Evolutionary conservation across 2,797 vertebrate species (phyloP).

Genomic region (Huso huso): DNA sequence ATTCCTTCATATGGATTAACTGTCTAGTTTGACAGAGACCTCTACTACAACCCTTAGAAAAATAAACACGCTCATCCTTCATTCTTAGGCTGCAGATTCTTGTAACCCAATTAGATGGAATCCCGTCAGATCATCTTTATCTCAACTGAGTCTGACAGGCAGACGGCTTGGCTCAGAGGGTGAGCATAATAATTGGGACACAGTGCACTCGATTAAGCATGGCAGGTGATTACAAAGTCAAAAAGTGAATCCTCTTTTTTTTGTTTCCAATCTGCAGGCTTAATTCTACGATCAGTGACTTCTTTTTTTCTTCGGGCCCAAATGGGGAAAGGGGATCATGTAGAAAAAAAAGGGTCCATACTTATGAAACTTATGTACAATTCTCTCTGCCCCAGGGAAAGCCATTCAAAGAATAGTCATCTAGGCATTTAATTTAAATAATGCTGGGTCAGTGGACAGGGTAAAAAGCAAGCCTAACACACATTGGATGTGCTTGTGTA

Average conservation of each 20-base stretch:
- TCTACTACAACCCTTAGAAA: neutral
- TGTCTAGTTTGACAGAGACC: neutral
- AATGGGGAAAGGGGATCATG: neutral
- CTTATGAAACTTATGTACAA: neutral
- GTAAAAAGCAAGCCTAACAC: neutral
- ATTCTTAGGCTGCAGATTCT: neutral
- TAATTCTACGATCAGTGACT: neutral
- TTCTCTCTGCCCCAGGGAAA: no score
- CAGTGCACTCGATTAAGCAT: neutral
- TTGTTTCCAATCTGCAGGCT: neutral
- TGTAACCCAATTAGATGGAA: neutral
- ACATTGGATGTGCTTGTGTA: conserved; percentile 1
- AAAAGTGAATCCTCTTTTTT: neutral
- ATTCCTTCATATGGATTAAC: neutral
- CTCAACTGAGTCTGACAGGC: neutral
- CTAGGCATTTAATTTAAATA: neutral
- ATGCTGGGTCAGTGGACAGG: neutral
- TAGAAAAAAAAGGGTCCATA: neutral
- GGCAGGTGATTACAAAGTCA: neutral
- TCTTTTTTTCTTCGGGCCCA: neutral
- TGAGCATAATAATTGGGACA: neutral
- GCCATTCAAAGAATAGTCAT: neutral
- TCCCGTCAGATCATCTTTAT: neutral
- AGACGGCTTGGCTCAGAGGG: neutral
- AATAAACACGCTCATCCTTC: neutral